These are phyloP conservation scores for Aplysia californica DNA, from an alignment of 1,140 invertebrate genomes.

Conservation along the genomic window DNA sequence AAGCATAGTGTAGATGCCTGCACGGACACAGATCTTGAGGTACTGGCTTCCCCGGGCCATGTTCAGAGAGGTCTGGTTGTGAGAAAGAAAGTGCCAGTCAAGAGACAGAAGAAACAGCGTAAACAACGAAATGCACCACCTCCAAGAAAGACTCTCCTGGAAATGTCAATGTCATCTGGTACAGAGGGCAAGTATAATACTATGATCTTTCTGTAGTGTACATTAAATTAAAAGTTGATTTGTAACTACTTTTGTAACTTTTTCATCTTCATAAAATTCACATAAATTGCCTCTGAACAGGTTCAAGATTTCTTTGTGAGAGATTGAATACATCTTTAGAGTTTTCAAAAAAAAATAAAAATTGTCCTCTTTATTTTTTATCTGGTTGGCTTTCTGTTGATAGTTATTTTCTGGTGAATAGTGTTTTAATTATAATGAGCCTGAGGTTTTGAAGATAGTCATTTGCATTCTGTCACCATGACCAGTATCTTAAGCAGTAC, in stretches of 20 bases:
- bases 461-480: too few relatives aligned
- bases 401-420: too few relatives aligned
- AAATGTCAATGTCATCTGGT: not conserved
- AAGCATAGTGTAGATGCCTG: slow-evolving; percentile 7
- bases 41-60: slow-evolving; percentile 5
- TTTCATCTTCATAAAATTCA: not conserved
- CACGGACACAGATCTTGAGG: slow-evolving; percentile 25
- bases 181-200: slow-evolving; percentile 6
- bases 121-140: not conserved
- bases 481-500: too few relatives aligned
- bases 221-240: not conserved
- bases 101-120: not conserved
- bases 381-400: too few relatives aligned
- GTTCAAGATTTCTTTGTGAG: too few relatives aligned
- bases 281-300: not conserved
- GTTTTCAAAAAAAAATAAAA: too few relatives aligned
- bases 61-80: slow-evolving; percentile 1
- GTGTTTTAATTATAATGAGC: too few relatives aligned
- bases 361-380: too few relatives aligned
- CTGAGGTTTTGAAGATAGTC: too few relatives aligned
- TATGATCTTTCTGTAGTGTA: not conserved
- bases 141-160: not conserved
- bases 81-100: not conserved
- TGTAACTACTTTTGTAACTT: not conserved
- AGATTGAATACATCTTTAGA: too few relatives aligned